phyloP scores from a whole-genome alignment of 2,113 vertebrate species.

The Erinaceus europaeus region DNA sequence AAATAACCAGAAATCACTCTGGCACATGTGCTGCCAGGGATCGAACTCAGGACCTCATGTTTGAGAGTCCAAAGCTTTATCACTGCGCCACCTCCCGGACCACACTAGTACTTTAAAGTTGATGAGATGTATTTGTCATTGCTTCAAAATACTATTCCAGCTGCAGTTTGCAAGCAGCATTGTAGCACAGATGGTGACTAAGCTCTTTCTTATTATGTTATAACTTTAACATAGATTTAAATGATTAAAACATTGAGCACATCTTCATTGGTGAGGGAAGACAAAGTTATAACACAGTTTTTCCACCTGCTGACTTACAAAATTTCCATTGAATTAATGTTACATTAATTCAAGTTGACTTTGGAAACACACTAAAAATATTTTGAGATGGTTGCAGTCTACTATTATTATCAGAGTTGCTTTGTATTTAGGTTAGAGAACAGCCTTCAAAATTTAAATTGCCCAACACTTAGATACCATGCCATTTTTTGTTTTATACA shows the following conservation, averaged over 20 bases:
- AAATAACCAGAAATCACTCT: too few species aligned
- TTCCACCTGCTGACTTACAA: neutral
- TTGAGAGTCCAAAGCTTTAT: too few species aligned
- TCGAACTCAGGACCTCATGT: too few species aligned
- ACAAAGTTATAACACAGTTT: slow-evolving; percentile 15
- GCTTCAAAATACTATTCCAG: neutral
- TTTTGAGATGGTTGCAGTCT: slow-evolving; percentile 10
- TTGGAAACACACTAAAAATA: neutral
- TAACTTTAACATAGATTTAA: slow-evolving; percentile 19
- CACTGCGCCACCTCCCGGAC: too few species aligned
- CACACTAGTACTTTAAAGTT: too few species aligned
- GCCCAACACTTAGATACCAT: neutral
- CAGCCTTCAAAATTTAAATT: neutral
- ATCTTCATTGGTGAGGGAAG: neutral
- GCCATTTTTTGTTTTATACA: neutral
- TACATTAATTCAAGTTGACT: neutral
- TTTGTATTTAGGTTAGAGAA: neutral
- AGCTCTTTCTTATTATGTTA: neutral
- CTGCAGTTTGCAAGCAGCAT: neutral
- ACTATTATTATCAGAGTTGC: slow-evolving; percentile 4
- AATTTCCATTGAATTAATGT: neutral
- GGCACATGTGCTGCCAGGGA: too few species aligned
- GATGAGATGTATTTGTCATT: neutral
- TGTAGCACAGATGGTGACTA: neutral
- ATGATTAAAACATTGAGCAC: neutral